Percentiles rank a stretch among this genome's conserved stretches.
phyloP scores from a whole-genome alignment of 1,140 invertebrate genomes.

The Brachionus sp. region DNA sequence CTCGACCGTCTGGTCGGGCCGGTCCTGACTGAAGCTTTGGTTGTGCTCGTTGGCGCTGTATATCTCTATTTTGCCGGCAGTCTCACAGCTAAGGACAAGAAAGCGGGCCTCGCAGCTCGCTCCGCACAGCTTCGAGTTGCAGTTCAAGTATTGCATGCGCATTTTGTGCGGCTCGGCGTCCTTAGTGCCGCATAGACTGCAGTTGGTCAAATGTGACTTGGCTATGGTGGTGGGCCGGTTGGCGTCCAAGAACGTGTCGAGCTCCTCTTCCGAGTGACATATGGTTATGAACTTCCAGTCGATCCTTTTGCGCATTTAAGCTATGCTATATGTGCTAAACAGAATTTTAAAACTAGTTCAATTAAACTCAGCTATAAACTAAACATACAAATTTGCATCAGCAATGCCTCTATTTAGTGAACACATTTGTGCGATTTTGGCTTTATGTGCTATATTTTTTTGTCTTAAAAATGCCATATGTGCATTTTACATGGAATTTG shows the following conservation, averaged over 20 bases:
- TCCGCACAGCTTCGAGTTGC: neutral
- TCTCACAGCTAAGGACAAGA: neutral
- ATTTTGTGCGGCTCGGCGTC: neutral
- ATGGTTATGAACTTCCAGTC: neutral
- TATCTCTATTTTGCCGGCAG: neutral
- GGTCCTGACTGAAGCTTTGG: neutral
- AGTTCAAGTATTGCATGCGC: neutral
- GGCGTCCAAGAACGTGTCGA: neutral
- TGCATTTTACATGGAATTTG: neutral
- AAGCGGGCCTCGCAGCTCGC: neutral
- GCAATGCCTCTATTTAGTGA: neutral
- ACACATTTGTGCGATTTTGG: slow-evolving; percentile 1
- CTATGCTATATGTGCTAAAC: neutral
- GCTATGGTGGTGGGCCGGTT: neutral
- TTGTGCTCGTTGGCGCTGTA: neutral
- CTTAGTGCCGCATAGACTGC: neutral
- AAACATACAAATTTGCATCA: neutral
- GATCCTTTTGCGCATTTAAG: neutral
- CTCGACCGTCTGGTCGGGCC: neutral
- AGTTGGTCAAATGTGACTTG: neutral
- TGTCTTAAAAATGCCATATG: neutral
- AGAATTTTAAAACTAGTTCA: neutral
- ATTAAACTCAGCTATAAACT: neutral
- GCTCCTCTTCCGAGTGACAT: neutral
- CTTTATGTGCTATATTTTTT: neutral